A percentile compares a stretch with the other conserved stretches of the same genome.
phyloP scores from a whole-genome alignment of 2,888 invertebrate genomes.

The Piscicola geometra region DNA sequence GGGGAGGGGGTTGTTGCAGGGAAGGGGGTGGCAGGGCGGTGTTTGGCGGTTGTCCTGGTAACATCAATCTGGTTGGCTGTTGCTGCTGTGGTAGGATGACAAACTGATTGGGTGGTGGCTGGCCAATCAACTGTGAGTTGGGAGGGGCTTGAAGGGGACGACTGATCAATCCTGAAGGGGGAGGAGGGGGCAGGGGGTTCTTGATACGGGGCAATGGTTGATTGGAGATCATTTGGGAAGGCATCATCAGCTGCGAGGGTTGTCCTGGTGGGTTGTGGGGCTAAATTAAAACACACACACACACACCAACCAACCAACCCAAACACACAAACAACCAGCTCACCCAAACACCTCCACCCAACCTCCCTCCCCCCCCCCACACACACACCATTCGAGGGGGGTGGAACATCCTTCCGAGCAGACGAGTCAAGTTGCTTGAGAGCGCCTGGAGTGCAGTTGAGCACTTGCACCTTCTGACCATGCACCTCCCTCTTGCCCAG shows the following conservation, averaged over 20 bases:
- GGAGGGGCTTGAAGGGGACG: background rate
- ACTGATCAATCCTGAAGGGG: background rate
- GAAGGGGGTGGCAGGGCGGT: slow-evolving; percentile 47
- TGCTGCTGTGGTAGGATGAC: background rate
- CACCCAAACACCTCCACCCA: too few relatives aligned
- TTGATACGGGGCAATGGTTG: slow-evolving; percentile 1
- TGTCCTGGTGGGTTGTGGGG: slow-evolving; percentile 2
- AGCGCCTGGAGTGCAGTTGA: slow-evolving; percentile 52
- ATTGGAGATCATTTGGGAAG: background rate
- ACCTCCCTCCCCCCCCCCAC: background rate
- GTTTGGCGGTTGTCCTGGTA: background rate
- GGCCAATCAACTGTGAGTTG: background rate
- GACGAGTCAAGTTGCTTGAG: slow-evolving; percentile 33
- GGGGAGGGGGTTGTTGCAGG: slow-evolving; percentile 38
- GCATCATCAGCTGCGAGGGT: background rate
- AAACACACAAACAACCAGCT: too few relatives aligned
- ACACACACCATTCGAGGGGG: background rate
- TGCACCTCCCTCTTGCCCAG: slow-evolving; percentile 91
- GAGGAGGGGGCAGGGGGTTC: background rate
- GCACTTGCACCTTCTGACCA: slow-evolving; percentile 88
- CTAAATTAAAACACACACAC: too few relatives aligned
- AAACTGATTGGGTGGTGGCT: slow-evolving; percentile 5
- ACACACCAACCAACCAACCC: too few relatives aligned
- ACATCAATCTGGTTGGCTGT: background rate
- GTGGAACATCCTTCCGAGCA: slow-evolving; percentile 17